Base-by-base conservation (phyloP, 1,140 invertebrate genomes). In the Cotesia glomerata region DNA sequence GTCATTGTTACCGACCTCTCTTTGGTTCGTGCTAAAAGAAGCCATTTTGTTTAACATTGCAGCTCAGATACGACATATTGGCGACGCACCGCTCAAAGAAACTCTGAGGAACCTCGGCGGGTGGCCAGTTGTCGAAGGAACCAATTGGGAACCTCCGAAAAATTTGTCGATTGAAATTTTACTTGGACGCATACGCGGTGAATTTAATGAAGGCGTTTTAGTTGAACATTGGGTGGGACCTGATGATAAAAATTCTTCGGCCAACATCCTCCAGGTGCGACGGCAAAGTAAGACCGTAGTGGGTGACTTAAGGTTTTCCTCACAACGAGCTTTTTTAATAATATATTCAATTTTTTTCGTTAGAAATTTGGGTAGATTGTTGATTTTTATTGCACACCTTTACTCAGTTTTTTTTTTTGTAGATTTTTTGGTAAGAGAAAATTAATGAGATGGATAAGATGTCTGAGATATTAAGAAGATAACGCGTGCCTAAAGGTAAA, bases 251-350 rank as follows among this genome's bases (percentile, higher is more conserved):
- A 95, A 95, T 84, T 95, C 93, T 77, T 93, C 93, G 32, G 89
- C 90, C 73, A 94, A 96, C 88, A 94, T 96, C 80, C 90, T 96
- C 77, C 95, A 95, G 91, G 93, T 94, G 89, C 87, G 85, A 81
- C 83, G 76, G 73, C 80, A 84, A 84, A 83, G 83, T 84, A 85
- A 84, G 81, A 80, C 79, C 78, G 79, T 81, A 79, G 79, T 79
- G 78, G 72, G 77, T 73, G 79, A 77, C 78, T 78, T 71, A 73
- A 75, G 72, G 72, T 75, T 75, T 72, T 54, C 62, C 62, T 64
- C 35, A 65, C 51, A 7, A 68, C 59, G 58, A 16, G 52, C 52
- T 54, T 54, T n/a, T 9, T 13, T 26, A 26, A 26, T 13, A 52
- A 4, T 45, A 52, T 18, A 34, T 32, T 36, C 9, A 51, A 16